Evolutionary conservation across 92 coral and sea anemone species (phyloP).

Genomic region (Parazoanthus swiftii): DNA sequence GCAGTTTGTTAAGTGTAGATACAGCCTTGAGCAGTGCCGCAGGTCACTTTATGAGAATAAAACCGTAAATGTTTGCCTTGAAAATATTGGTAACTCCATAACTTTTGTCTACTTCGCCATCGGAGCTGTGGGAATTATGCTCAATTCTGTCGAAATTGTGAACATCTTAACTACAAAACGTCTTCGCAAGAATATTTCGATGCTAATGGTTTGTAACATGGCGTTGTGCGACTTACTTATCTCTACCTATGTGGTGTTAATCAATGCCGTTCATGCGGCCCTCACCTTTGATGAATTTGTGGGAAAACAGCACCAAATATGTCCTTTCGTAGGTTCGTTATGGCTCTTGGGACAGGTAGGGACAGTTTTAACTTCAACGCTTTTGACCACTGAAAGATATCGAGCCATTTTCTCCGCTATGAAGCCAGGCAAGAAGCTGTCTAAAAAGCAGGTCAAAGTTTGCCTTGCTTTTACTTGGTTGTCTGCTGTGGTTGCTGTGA

Average conservation of each 20-base stretch:
- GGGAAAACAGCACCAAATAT: not conserved
- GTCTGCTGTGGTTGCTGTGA: not conserved
- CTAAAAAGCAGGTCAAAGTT: not conserved
- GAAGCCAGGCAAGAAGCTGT: constrained; percentile 1
- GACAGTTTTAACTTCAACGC: constrained; percentile 4
- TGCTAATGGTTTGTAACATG: constrained; percentile 23
- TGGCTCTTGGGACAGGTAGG: constrained; percentile 30
- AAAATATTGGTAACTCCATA: not conserved
- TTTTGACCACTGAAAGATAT: constrained; percentile 4
- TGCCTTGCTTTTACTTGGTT: constrained; percentile 7
- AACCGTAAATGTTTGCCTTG: constrained; percentile 2
- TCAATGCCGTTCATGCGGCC: not conserved
- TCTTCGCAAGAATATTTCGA: constrained; percentile 11
- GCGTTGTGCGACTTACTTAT: constrained; percentile 13
- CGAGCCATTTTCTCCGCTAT: constrained; percentile 10
- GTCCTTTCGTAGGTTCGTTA: constrained; percentile 15
- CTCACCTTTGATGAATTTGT: not conserved
- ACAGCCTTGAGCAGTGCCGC: constrained; percentile 1
- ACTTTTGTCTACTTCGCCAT: constrained; percentile 5
- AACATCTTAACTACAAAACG: constrained; percentile 9
- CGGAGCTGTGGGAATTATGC: constrained; percentile 17
- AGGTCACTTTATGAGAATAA: constrained; percentile 9
- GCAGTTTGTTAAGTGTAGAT: not conserved
- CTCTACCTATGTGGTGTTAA: constrained; percentile 11
- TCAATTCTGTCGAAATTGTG: constrained; percentile 2